Evolutionary conservation across 1,140 invertebrate species (phyloP).

Genomic region (Aporrectodea caliginosa): DNA sequence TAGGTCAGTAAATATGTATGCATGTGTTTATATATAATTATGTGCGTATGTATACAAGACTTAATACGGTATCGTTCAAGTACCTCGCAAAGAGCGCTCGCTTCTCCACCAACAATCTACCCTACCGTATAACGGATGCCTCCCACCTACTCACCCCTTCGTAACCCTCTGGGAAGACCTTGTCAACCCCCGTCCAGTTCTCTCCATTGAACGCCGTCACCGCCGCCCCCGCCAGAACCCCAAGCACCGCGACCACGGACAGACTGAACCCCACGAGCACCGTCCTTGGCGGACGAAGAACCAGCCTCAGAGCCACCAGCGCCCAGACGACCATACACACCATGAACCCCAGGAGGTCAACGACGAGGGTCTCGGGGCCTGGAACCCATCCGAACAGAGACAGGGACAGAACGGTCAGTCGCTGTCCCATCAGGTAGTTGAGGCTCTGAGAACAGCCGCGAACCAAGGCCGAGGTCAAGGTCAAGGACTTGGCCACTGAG

Average conservation of each 20-base stretch:
- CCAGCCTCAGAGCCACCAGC: neutral
- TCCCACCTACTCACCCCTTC: neutral
- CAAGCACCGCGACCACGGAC: neutral
- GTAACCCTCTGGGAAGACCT: neutral
- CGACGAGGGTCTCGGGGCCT: neutral
- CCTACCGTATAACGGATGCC: too few relatives aligned
- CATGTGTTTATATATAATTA: too few relatives aligned
- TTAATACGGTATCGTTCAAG: too few relatives aligned
- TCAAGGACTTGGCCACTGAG: neutral
- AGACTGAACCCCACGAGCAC: neutral
- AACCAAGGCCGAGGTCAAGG: neutral
- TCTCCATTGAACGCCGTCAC: neutral
- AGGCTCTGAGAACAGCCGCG: neutral
- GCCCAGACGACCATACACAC: neutral
- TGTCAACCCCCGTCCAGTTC: neutral
- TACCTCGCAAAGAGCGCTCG: too few relatives aligned
- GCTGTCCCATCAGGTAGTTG: neutral
- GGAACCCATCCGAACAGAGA: neutral
- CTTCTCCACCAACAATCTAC: too few relatives aligned
- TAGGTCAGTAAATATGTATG: too few relatives aligned
- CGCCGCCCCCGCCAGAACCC: neutral
- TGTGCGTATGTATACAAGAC: too few relatives aligned
- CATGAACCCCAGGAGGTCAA: neutral
- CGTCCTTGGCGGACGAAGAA: neutral
- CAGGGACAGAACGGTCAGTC: neutral